These are phyloP conservation scores for Halictus ligatus DNA, from an alignment of 2,888 invertebrate species.

Conservation along the genomic window DNA sequence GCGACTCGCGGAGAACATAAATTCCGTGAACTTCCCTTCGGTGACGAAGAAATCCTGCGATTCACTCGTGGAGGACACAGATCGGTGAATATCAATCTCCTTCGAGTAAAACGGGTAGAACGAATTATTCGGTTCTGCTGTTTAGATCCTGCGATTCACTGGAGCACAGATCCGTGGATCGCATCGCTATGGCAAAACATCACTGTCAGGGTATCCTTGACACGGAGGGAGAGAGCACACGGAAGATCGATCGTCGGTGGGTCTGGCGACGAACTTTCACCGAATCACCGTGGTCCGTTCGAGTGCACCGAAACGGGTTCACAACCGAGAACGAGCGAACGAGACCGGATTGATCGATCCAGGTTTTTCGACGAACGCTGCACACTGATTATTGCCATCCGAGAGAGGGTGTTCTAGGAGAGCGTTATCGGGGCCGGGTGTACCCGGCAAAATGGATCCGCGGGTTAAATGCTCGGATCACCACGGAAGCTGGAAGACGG, in stretches of 20 bases:
- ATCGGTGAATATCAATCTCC: neutral
- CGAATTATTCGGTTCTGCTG: neutral
- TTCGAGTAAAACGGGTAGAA: too few relatives aligned
- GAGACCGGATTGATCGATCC: neutral
- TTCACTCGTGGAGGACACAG: neutral
- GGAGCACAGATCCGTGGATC: neutral
- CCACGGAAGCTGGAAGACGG: neutral
- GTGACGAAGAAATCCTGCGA: neutral
- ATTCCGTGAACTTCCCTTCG: too few relatives aligned
- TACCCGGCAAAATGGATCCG: neutral
- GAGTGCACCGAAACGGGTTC: neutral
- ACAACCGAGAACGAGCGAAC: neutral
- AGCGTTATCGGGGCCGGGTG: neutral
- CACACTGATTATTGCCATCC: neutral
- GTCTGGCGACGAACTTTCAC: slow-evolving; percentile 7
- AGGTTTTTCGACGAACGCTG: slow-evolving; percentile 11
- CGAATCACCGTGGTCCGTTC: neutral
- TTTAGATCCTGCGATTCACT: neutral
- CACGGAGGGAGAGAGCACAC: neutral
- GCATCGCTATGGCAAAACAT: neutral
- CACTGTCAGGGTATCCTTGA: neutral
- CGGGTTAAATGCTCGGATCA: slow-evolving; percentile 2
- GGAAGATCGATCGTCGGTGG: neutral
- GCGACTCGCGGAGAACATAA: too few relatives aligned
- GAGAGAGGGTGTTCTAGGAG: neutral